Evolutionary conservation across 2,113 vertebrate genomes (phyloP).

Genomic region (Lagopus leucura): DNA sequence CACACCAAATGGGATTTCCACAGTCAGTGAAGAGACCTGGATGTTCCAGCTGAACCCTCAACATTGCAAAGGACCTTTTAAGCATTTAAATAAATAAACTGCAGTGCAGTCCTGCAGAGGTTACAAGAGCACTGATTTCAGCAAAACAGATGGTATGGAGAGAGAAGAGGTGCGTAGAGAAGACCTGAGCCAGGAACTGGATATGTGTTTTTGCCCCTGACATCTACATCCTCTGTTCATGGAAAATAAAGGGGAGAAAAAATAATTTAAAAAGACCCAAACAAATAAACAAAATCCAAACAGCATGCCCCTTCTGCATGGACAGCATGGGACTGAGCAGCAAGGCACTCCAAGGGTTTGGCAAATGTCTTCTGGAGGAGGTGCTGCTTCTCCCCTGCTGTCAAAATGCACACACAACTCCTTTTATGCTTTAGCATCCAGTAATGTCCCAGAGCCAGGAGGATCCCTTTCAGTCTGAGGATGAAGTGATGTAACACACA

Average conservation of each 20-base stretch:
- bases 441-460: not conserved
- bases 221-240: not conserved
- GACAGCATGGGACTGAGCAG: not conserved
- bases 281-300: not conserved
- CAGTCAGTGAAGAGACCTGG: not conserved
- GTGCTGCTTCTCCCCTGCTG: not conserved
- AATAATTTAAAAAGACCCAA: not conserved
- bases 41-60: not conserved
- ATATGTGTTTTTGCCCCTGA: not conserved
- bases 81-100: conserved; percentile 18
- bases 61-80: not conserved
- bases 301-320: not conserved
- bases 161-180: not conserved
- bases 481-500: accelerated
- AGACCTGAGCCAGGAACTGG: not conserved
- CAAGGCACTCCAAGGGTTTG: not conserved
- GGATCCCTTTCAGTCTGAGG: not conserved
- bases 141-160: not conserved
- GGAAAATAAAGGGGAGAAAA: not conserved
- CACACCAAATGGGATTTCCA: not conserved
- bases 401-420: not conserved
- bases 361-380: not conserved
- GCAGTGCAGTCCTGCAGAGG: not conserved
- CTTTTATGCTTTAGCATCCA: accelerated
- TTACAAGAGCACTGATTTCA: conserved; percentile 48